A percentile compares a stretch with the other conserved stretches of the same genome.
Conservation (phyloP, 2,797 vertebrate species). For the Rhabdomys pumilio region DNA sequence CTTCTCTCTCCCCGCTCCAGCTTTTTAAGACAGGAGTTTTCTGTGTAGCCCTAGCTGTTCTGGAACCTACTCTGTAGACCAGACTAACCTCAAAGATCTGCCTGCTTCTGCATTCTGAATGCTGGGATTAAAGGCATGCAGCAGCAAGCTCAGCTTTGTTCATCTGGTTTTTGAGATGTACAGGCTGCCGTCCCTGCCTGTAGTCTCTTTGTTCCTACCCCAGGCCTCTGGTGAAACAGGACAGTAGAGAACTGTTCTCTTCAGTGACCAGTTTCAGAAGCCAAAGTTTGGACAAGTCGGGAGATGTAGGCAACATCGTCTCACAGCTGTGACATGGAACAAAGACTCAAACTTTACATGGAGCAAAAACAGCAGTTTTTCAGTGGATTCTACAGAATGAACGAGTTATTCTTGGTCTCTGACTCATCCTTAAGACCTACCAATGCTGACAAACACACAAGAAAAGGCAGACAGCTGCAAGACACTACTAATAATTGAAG, state of each 20-base stretch:
- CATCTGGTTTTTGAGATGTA: neutral
- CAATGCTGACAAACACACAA: neutral
- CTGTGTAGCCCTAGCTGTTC: neutral
- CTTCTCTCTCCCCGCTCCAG: neutral
- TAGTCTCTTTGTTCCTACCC: neutral
- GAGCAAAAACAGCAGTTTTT: neutral
- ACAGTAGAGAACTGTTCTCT: constrained; percentile 7
- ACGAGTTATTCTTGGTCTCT: constrained; percentile 16
- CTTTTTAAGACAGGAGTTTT: neutral
- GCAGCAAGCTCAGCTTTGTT: neutral
- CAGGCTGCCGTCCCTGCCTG: neutral
- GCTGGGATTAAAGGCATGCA: neutral
- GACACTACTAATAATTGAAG: constrained; percentile 15
- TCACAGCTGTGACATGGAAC: neutral
- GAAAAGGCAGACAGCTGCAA: constrained; percentile 24
- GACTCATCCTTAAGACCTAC: constrained; percentile 18
- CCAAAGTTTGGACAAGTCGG: neutral
- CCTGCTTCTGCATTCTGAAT: no score
- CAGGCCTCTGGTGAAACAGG: neutral
- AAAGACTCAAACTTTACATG: neutral
- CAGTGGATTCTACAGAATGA: constrained; percentile 36
- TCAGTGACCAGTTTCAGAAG: constrained; percentile 35
- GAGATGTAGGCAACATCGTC: neutral
- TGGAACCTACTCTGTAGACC: neutral
- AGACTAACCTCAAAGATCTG: neutral